Conservation (phyloP, 2,113 vertebrate species). For the Plecotus auritus region DNA sequence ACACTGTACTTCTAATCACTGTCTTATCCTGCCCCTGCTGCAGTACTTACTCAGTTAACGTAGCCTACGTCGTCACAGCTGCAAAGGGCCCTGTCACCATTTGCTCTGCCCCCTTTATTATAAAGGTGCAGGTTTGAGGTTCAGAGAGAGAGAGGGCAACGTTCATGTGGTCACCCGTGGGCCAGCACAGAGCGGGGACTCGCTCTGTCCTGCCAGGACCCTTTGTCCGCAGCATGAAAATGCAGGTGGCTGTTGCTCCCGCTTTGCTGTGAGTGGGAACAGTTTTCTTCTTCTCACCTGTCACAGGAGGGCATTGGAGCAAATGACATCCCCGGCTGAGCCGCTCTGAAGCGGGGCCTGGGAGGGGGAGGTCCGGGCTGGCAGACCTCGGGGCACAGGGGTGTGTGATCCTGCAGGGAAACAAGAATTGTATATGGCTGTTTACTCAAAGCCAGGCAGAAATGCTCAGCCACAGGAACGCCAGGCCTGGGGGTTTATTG, state of each 20-base stretch:
- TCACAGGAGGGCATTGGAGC: background rate
- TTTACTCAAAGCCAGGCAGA: background rate
- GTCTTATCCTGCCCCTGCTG: accelerated
- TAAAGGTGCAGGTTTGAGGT: background rate
- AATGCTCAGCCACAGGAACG: background rate
- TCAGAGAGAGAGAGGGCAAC: background rate
- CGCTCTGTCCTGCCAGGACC: background rate
- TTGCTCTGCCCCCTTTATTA: background rate
- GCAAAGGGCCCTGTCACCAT: background rate
- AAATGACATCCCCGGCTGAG: background rate
- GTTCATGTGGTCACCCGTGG: background rate
- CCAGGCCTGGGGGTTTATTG: background rate
- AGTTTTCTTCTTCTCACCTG: background rate
- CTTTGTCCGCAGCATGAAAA: background rate
- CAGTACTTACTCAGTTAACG: background rate
- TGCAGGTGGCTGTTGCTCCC: no score
- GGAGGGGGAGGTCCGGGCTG: background rate
- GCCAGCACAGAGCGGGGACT: background rate
- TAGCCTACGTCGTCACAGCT: background rate
- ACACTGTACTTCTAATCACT: background rate
- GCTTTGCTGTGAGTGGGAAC: background rate
- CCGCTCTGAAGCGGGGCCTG: background rate
- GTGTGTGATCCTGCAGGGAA: background rate
- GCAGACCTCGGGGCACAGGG: background rate
- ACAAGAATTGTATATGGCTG: background rate